Percentiles rank a stretch among this genome's conserved stretches.
Conservation (phyloP, 2,888 invertebrate genomes). For the Rhimphoctona megacephalus region DNA sequence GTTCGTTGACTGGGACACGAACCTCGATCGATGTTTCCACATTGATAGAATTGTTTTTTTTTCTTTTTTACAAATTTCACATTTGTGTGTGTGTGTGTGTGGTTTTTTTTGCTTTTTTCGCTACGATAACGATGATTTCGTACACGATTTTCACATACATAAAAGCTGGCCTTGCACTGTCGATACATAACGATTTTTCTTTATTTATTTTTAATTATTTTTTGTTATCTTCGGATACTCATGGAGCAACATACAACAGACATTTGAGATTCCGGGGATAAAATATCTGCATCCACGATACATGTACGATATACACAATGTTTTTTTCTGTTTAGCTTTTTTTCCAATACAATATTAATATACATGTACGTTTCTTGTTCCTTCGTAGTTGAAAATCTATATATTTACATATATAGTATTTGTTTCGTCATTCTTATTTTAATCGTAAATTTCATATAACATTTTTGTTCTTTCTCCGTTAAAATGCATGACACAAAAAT, state of each 20-base stretch:
- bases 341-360: slow-evolving; percentile 63
- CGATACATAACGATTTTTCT: slow-evolving; percentile 59
- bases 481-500: slow-evolving; percentile 85
- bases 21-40: slow-evolving; percentile 43
- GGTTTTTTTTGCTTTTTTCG: slow-evolving; percentile 38
- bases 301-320: slow-evolving; percentile 72
- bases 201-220: slow-evolving; percentile 46
- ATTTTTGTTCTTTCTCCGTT: slow-evolving; percentile 73
- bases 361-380: slow-evolving; percentile 49
- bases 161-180: slow-evolving; percentile 73
- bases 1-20: slow-evolving; percentile 35
- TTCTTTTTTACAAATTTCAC: slow-evolving; percentile 47
- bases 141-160: slow-evolving; percentile 73
- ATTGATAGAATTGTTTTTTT: slow-evolving; percentile 23
- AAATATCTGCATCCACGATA: slow-evolving; percentile 72
- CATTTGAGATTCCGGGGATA: slow-evolving; percentile 82
- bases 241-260: slow-evolving; percentile 77
- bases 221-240: slow-evolving; percentile 66
- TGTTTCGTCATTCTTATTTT: slow-evolving; percentile 44
- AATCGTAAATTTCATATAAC: slow-evolving; percentile 64
- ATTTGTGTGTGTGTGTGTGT: slow-evolving; percentile 11
- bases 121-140: slow-evolving; percentile 68
- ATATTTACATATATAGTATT: slow-evolving; percentile 51
- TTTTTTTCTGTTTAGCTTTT: slow-evolving; percentile 52
- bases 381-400: slow-evolving; percentile 72